Evolutionary conservation across 1,140 invertebrate genomes (phyloP), one percentile per base, ranked within the genome.

Genomic region (Drosophila pallidifrons): DNA sequence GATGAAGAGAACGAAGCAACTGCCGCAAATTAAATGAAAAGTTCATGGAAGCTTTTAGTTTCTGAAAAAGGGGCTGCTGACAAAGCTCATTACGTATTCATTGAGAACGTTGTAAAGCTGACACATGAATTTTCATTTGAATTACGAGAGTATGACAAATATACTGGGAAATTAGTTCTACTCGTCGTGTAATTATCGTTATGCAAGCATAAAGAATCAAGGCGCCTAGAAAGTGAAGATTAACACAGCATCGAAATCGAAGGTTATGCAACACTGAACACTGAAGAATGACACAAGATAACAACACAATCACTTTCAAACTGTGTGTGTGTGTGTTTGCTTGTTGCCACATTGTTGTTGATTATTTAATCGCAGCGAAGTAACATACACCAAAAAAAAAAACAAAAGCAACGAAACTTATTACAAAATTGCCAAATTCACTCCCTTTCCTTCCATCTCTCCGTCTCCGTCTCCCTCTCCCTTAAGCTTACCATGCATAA

Each of bases 341-440:
- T 65, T 60, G 79, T 82, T 83, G 81, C 81, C 81, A 83, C 72
- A 83, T 67, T 68, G 65, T 61, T 70, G 83, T 69, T 80, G 82
- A 87, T 87, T 87, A 87, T 82, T 82, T 87, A 87, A 87, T 87
- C 83, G 82, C 66, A 38, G 15, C 76, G 8, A 25, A 71, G 49
- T 13, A 25, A 66, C 54, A 58, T 25, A 25, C 20, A 25, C 20
- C 20, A 20, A 20, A 66, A 64, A 66, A 86, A 79, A 87, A 71
- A 67, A 10, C 30, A 59, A 55, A 55, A 32, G 32, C 32, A 38
- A 57, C 66, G 59, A 86, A 79, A 87, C 60, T 79, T 87, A 87
- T 87, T 87, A 87, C 82, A 87, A 87, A 87, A 87, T 87, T 88
- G 79, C 82, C 71, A 86, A 87, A 87, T 82, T 74, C 55, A 41